Percentiles rank a stretch among this genome's conserved stretches.
Conservation (phyloP, 2,888 invertebrate species). For the Lithodes maja region DNA sequence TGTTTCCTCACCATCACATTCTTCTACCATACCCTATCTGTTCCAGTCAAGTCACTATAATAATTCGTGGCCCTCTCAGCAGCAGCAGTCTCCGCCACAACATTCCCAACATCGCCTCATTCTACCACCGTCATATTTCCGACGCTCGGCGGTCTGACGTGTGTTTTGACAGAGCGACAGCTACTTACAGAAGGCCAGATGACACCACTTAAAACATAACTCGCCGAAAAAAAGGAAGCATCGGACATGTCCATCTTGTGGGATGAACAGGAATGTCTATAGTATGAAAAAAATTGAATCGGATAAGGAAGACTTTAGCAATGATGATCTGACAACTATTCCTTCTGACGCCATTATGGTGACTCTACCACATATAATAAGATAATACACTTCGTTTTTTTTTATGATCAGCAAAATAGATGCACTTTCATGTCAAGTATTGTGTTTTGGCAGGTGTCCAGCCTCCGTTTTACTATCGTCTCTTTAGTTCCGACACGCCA, state of each 20-base stretch:
- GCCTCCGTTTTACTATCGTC: too few species aligned
- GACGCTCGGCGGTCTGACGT: conserved; percentile 38
- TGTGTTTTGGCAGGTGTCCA: too few species aligned
- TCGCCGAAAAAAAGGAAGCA: conserved; percentile 43
- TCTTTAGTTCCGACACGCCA: too few species aligned
- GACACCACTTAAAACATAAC: conserved; percentile 60
- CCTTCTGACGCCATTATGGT: too few species aligned
- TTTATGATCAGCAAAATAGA: too few species aligned
- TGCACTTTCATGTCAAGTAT: too few species aligned
- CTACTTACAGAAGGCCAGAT: conserved; percentile 60
- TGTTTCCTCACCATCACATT: too few species aligned
- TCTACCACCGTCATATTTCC: conserved; percentile 52
- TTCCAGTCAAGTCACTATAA: too few species aligned
- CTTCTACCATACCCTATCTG: too few species aligned
- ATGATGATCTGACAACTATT: too few species aligned
- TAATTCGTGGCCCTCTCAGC: too few species aligned
- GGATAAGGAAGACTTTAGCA: too few species aligned
- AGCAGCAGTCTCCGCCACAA: neutral
- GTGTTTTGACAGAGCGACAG: conserved; percentile 65
- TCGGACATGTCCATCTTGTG: conserved; percentile 51
- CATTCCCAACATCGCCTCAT: conserved; percentile 29
- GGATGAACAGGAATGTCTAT: conserved; percentile 40
- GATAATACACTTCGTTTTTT: neutral
- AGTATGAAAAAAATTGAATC: neutral
- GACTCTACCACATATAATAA: neutral